phyloP scores from a whole-genome alignment of 2,113 vertebrate species.

The Sakesphorus luctuosus region DNA sequence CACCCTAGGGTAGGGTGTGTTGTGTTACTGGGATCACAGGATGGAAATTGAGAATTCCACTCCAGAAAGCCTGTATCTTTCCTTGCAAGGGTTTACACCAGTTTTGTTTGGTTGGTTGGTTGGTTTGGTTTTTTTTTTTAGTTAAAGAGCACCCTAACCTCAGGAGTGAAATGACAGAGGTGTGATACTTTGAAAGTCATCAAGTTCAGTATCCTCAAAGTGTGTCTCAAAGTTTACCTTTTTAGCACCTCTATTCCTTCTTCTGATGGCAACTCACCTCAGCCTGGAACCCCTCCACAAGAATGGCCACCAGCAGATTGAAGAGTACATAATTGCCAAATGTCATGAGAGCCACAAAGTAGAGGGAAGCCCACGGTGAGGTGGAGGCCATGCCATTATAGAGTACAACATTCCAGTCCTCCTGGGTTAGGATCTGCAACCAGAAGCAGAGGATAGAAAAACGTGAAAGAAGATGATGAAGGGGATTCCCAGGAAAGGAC shows the following conservation, averaged over 20 bases:
- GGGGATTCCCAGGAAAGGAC: neutral
- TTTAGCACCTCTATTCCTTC: neutral
- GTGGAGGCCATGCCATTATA: slow-evolving; percentile 96
- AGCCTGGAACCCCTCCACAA: slow-evolving; percentile 96
- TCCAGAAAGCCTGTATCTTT: neutral
- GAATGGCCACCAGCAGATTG: slow-evolving; percentile 94
- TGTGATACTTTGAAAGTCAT: neutral
- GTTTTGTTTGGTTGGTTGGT: too few species aligned
- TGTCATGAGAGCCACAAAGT: slow-evolving; percentile 97
- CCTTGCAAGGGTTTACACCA: neutral
- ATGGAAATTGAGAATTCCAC: neutral
- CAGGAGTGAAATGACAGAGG: neutral
- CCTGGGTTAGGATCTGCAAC: slow-evolving; percentile 92
- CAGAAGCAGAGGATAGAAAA: neutral
- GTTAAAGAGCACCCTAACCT: neutral
- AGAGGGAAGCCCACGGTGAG: slow-evolving; percentile 92
- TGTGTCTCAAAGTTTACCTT: neutral
- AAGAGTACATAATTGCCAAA: slow-evolving; percentile 98
- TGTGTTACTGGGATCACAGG: neutral
- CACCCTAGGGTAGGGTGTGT: neutral
- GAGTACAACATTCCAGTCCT: slow-evolving; percentile 95
- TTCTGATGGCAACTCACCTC: slow-evolving; percentile 80
- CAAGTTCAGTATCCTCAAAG: neutral
- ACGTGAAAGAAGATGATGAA: neutral
- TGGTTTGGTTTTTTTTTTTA: neutral